A percentile compares a stretch with the other conserved stretches of the same genome.
Conservation (phyloP, 2,797 vertebrate species). For the Luscinia megarhynchos region DNA sequence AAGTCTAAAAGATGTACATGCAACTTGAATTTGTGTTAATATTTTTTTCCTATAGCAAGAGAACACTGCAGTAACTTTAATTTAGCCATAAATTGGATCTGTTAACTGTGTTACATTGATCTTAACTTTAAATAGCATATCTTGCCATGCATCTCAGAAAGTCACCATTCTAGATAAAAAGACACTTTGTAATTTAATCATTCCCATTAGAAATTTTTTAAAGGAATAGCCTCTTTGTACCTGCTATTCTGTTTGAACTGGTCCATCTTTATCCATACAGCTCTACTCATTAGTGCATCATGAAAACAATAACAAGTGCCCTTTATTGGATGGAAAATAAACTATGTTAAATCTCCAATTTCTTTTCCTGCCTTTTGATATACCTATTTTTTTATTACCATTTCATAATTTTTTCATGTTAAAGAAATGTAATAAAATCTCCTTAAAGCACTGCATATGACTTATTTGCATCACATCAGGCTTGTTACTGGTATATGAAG, state of each 20-base stretch:
- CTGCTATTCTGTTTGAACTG: not conserved
- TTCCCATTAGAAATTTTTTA: not conserved
- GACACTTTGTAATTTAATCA: not conserved
- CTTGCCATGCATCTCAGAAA: not conserved
- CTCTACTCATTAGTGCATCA: not conserved
- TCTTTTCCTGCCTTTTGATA: not conserved
- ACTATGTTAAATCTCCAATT: not conserved
- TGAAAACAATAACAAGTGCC: not conserved
- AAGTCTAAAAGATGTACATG: conserved; percentile 1
- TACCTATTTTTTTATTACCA: not conserved
- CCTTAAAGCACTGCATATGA: not conserved
- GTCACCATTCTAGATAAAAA: not conserved
- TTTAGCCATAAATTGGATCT: not conserved
- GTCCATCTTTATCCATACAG: not conserved
- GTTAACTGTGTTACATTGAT: not conserved
- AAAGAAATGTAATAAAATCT: not conserved
- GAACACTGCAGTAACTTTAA: not conserved
- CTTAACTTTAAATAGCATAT: not conserved
- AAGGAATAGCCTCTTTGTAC: not conserved
- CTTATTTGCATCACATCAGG: not conserved
- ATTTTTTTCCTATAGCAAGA: not conserved
- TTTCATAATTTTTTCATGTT: not conserved
- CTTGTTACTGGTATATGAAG: not conserved
- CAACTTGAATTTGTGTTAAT: not conserved
- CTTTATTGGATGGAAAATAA: not conserved